Base-by-base conservation (phyloP, 1,140 invertebrate species). In the Vanessa atalanta region DNA sequence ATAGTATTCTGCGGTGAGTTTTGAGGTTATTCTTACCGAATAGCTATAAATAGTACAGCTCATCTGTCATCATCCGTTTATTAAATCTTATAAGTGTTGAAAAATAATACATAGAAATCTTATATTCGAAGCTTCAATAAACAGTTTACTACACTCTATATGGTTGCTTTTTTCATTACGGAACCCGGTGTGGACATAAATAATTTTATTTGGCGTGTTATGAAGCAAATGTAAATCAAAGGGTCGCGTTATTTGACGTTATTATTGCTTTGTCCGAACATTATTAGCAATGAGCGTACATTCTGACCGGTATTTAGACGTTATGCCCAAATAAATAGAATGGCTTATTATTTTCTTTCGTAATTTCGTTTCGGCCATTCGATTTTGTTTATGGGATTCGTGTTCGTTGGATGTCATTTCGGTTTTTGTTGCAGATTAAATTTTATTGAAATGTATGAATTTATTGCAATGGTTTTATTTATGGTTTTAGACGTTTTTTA, bases 151-250 rank as follows among this genome's bases (percentile, higher is more conserved):
- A 20, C 37, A 43, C 37, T 0, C 53, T 23, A 55, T 57, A 57
- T 26, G 16, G 16, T 20, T 11, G 51, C n/a, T 26, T 61, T 61
- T 61, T 61, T 37, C 23, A 61, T 61, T 37, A 61, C 26, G 13
- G 13, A n/a, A 61, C 57, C 57, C 26, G 31, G 16, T n/a, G 26
- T 63, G 57, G 43, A 51, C 67, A 72, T 75, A 78, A 78, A 78
- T 73, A 78, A 70, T 75, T 79, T 72, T 67, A 75, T 77, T 78
- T 70, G 64, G 53, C 65, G 65, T 67, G 60, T 64, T 66, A 47
- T 47, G 75, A 57, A 63, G 65, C 53, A 70, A 67, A 77, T 68
- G 73, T 79, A 79, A 79, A 79, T 79, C 77, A 79, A 75, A 75
- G 73, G 77, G 70, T 63, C 50, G 23, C 69, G 65, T 75, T 78